Conservation (phyloP, 1,140 invertebrate species). For the Himalopsyche phryganea region DNA sequence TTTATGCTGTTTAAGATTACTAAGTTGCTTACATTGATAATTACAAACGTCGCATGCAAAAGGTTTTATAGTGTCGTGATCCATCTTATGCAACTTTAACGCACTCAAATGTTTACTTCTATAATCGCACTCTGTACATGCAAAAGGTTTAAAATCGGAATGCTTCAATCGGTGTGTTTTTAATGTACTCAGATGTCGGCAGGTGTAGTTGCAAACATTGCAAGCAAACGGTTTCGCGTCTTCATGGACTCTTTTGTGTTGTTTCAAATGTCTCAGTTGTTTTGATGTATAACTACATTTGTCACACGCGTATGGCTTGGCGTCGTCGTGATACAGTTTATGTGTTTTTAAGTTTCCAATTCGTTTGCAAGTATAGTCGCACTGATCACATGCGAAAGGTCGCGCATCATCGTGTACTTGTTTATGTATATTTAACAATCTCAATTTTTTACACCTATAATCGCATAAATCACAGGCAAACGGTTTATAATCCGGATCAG, state of each 20-base stretch:
- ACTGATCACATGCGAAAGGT: not conserved
- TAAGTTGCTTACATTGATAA: not conserved
- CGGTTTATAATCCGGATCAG: too few species aligned
- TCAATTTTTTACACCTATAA: too few species aligned
- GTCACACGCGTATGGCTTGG: too few species aligned
- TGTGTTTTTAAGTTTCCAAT: too few species aligned
- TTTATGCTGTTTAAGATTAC: slow-evolving; percentile 3
- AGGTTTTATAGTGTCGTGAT: slow-evolving; percentile 3
- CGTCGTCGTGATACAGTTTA: not conserved
- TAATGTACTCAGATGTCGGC: not conserved
- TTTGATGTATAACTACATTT: too few species aligned
- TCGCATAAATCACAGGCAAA: too few species aligned
- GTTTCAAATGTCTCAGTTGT: too few species aligned
- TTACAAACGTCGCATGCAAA: slow-evolving; percentile 7
- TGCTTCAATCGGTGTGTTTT: not conserved
- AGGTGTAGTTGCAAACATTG: not conserved
- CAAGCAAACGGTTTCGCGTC: not conserved
- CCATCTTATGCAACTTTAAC: slow-evolving; percentile 13
- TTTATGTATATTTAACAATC: not conserved
- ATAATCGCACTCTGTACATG: slow-evolving; percentile 6
- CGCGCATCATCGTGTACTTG: not conserved
- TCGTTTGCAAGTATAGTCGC: not conserved
- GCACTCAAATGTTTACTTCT: not conserved
- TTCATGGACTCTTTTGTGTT: not conserved
- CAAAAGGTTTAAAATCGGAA: not conserved